These are phyloP conservation scores for Listrodromus nycthemerus DNA, from an alignment of 2,888 invertebrate species.

Conservation along the genomic window DNA sequence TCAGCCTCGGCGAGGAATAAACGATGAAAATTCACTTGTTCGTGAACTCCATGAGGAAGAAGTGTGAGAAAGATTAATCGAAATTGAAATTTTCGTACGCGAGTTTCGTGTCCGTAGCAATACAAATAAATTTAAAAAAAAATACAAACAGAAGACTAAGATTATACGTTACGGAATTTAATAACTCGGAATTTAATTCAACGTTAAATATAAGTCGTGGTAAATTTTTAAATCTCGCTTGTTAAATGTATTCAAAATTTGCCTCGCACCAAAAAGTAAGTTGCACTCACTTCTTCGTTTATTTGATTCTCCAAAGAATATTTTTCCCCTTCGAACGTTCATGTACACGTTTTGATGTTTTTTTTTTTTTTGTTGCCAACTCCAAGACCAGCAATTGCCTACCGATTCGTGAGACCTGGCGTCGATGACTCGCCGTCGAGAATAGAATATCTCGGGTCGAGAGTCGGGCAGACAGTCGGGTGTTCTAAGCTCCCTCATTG, in stretches of 20 bases:
- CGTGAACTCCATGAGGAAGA: background rate
- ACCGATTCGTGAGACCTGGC: background rate
- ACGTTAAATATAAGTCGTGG: no score
- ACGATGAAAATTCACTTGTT: slow-evolving; percentile 2
- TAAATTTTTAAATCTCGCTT: no score
- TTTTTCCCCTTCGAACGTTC: no score
- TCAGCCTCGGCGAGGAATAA: slow-evolving; percentile 19
- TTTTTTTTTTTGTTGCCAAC: no score
- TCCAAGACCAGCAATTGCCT: background rate
- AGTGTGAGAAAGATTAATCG: background rate
- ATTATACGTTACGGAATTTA: no score
- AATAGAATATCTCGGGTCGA: background rate
- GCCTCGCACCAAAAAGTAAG: no score
- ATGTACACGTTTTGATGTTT: no score
- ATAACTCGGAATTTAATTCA: no score
- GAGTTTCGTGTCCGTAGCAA: background rate
- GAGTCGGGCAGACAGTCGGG: slow-evolving; percentile 5
- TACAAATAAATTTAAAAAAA: background rate
- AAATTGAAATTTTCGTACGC: background rate
- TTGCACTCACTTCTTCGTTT: no score
- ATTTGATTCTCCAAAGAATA: no score
- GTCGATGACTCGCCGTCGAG: background rate
- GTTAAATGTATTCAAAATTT: no score
- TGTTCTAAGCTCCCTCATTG: slow-evolving; percentile 55
- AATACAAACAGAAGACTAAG: no score